Conservation (phyloP, 2,888 invertebrate species). For the Xestia rhomboidea region DNA sequence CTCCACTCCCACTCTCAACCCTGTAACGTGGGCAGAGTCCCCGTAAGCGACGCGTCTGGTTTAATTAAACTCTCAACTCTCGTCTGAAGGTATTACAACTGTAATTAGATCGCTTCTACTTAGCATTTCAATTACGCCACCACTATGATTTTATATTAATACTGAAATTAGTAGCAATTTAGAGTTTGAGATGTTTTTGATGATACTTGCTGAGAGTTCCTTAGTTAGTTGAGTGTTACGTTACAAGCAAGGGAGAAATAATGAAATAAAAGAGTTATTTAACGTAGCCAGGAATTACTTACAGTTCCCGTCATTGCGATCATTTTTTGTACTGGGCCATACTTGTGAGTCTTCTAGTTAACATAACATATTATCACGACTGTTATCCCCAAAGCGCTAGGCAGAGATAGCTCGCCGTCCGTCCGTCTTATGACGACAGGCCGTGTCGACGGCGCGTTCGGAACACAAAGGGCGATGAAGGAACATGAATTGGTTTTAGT, state of each 20-base stretch:
- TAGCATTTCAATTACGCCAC: constrained; percentile 64
- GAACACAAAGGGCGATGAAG: too few species aligned
- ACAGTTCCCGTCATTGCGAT: too few species aligned
- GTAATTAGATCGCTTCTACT: constrained; percentile 66
- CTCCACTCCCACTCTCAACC: constrained; percentile 1
- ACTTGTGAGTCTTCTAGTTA: too few species aligned
- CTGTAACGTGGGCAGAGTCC: constrained; percentile 37
- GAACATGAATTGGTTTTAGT: too few species aligned
- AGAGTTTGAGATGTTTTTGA: background rate
- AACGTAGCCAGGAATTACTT: background rate
- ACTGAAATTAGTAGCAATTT: constrained; percentile 11
- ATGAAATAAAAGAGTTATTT: background rate
- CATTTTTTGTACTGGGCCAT: too few species aligned
- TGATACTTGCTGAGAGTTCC: background rate
- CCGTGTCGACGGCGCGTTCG: too few species aligned
- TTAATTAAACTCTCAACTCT: constrained; percentile 69
- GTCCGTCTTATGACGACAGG: too few species aligned
- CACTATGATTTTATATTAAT: constrained; percentile 57
- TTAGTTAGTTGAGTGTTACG: background rate
- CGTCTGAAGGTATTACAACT: constrained; percentile 57
- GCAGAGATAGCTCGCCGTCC: too few species aligned
- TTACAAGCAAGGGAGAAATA: background rate
- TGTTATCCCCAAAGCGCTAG: too few species aligned
- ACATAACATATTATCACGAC: too few species aligned
- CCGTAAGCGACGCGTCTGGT: constrained; percentile 62